phyloP scores from a whole-genome alignment of 2,113 vertebrate species.

The Chloebia gouldiae region DNA sequence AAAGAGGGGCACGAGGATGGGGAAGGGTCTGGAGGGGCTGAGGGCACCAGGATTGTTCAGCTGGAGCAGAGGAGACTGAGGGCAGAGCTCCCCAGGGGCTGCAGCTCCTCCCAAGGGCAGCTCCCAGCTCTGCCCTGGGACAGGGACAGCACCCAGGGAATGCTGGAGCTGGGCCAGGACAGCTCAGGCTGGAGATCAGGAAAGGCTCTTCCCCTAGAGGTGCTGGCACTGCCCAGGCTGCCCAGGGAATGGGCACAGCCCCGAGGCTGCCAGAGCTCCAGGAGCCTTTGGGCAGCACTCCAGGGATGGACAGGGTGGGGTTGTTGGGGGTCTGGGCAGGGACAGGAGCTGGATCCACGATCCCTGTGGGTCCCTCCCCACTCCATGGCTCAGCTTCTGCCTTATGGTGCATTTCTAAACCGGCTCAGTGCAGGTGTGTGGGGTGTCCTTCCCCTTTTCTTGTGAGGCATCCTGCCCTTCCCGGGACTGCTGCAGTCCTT shows the following conservation, averaged over 20 bases:
- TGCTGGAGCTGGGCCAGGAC: neutral
- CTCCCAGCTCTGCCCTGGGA: neutral
- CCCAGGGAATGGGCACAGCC: neutral
- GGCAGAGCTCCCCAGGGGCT: neutral
- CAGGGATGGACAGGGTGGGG: neutral
- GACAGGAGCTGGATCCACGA: rapidly evolving
- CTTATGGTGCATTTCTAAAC: rapidly evolving
- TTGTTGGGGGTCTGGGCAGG: neutral
- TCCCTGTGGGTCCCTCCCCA: neutral
- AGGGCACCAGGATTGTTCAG: neutral
- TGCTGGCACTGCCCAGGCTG: neutral
- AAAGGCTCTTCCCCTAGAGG: neutral
- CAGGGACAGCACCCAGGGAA: neutral
- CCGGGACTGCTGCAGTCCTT: neutral
- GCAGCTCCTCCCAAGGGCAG: neutral
- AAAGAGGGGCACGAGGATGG: rapidly evolving
- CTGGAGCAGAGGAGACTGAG: neutral
- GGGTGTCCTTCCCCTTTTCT: neutral
- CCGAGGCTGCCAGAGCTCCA: neutral
- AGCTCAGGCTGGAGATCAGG: neutral
- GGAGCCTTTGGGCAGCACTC: neutral
- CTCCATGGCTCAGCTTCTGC: neutral
- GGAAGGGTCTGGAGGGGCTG: neutral
- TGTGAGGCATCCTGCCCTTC: neutral
- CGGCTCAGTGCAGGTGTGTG: neutral